Conservation (phyloP, 2,888 invertebrate genomes). For the Acronicta alni region DNA sequence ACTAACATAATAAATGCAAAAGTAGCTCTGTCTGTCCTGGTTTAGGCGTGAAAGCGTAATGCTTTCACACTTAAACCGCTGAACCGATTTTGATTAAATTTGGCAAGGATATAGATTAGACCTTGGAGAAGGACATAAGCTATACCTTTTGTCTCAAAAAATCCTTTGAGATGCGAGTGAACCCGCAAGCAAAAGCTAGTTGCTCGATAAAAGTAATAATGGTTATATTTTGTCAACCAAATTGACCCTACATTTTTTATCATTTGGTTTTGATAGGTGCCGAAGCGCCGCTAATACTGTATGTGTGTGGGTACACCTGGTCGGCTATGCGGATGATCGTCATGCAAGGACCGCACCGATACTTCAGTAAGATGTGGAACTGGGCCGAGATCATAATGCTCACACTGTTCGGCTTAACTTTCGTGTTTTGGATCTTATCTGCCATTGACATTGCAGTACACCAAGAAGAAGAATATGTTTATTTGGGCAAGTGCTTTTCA, state of each 20-base stretch:
- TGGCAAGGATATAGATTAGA: too few relatives aligned
- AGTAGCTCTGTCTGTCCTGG: too few relatives aligned
- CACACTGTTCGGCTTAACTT: conserved; percentile 89
- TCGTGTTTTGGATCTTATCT: conserved; percentile 90
- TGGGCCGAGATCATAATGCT: conserved; percentile 91
- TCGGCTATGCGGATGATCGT: conserved; percentile 88
- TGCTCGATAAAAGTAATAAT: background rate
- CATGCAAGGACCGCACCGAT: conserved; percentile 88
- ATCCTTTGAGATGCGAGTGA: too few relatives aligned
- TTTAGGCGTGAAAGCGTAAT: too few relatives aligned
- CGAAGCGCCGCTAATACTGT: conserved; percentile 79
- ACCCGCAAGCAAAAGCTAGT: too few relatives aligned
- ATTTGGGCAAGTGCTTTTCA: conserved; percentile 27
- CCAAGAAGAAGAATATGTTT: conserved; percentile 38
- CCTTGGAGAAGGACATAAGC: too few relatives aligned
- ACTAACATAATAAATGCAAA: too few relatives aligned
- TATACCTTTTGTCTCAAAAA: too few relatives aligned
- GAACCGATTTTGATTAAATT: too few relatives aligned
- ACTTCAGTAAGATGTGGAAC: conserved; percentile 90
- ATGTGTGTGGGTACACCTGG: conserved; percentile 89
- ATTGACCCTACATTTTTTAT: background rate
- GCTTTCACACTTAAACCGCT: too few relatives aligned
- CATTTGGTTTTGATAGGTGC: conserved; percentile 60
- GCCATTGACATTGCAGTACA: conserved; percentile 79
- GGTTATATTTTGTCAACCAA: too few relatives aligned